Evolutionary conservation across 2,888 invertebrate genomes (phyloP).

Genomic region (Folsomia candida): DNA sequence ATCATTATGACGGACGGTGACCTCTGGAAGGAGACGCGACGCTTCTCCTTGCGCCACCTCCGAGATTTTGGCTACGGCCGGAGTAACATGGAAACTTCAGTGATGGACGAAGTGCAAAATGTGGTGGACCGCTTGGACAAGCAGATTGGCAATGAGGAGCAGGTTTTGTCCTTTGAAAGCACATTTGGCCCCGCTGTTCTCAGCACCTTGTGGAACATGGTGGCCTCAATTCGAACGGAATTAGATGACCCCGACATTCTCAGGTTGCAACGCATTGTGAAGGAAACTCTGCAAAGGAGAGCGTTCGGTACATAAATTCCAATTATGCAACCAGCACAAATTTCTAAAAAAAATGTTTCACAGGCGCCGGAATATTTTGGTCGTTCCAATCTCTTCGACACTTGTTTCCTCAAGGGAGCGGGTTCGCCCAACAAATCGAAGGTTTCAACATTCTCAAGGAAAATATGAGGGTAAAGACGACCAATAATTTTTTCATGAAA

Average conservation of each 20-base stretch:
- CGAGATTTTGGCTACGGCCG: conserved; percentile 42
- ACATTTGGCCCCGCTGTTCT: conserved; percentile 40
- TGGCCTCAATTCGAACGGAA: conserved; percentile 30
- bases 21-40: conserved; percentile 37
- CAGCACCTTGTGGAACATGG: conserved; percentile 38
- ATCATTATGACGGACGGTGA: conserved; percentile 39
- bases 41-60: conserved; percentile 35
- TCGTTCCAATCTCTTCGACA: conserved; percentile 33
- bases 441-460: conserved; percentile 33
- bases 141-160: conserved; percentile 5
- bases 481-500: background rate
- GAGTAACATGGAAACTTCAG: conserved; percentile 37
- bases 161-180: conserved; percentile 28
- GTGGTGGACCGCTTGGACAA: conserved; percentile 21
- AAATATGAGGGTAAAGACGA: conserved; percentile 36
- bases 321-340: background rate
- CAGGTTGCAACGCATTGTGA: conserved; percentile 25
- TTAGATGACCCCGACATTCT: conserved; percentile 29
- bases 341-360: background rate
- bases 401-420: conserved; percentile 33
- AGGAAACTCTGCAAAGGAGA: conserved; percentile 28
- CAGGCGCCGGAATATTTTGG: conserved; percentile 33
- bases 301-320: conserved; percentile 23
- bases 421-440: conserved; percentile 32
- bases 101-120: conserved; percentile 31